Percentiles rank a stretch among this genome's conserved stretches.
Evolutionary conservation across 2,797 vertebrate genomes (phyloP).

Genomic region (Rhodeus uyekii): DNA sequence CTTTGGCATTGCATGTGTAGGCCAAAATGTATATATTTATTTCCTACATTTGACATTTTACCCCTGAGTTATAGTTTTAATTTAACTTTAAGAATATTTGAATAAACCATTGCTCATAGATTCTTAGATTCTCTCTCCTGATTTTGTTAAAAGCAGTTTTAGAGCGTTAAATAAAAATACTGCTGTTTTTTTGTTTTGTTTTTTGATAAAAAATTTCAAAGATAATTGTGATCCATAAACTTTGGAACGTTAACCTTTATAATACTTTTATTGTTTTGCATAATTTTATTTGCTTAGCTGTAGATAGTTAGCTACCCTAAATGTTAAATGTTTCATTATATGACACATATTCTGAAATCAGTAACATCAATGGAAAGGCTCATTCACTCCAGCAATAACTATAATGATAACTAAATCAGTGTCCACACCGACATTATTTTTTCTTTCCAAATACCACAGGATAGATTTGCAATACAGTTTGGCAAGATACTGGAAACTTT

Average conservation of each 20-base stretch:
- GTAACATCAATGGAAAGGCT: background rate
- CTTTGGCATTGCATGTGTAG: background rate
- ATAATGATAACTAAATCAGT: no score
- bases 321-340: background rate
- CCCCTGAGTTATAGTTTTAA: conserved; percentile 70
- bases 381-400: no score
- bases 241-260: no score
- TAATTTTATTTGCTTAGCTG: background rate
- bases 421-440: no score
- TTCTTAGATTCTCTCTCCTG: conserved; percentile 42
- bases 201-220: no score
- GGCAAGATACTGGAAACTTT: no score
- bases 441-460: no score
- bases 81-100: conserved; percentile 67
- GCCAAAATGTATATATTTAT: background rate
- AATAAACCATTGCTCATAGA: conserved; percentile 62
- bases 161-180: conserved; percentile 35
- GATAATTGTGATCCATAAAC: no score
- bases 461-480: no score
- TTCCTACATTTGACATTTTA: background rate
- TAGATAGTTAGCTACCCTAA: background rate
- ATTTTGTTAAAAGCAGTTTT: conserved; percentile 26
- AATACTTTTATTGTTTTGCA: background rate
- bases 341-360: background rate
- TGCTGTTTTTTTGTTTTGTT: no score